These are phyloP conservation scores for Dromaius novaehollandiae DNA, from an alignment of 2,113 vertebrate genomes.

Conservation along the genomic window DNA sequence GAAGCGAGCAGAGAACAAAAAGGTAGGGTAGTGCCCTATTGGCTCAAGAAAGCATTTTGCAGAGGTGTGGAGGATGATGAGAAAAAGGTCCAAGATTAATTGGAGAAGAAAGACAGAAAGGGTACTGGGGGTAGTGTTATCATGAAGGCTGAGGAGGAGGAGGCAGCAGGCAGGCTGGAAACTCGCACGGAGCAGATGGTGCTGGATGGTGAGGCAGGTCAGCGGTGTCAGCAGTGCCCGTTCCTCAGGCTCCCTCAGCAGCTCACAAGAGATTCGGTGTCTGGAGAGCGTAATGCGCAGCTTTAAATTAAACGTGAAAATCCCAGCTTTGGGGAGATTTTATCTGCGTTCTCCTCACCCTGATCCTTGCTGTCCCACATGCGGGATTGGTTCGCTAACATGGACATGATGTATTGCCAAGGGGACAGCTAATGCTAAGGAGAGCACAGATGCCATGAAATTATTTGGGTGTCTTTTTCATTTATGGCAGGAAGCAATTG, in stretches of 20 bases:
- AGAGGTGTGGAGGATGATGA: not conserved
- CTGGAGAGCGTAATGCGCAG: accelerated
- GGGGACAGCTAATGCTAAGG: not conserved
- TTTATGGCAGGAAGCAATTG: not conserved
- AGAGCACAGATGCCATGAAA: not conserved
- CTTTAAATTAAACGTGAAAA: not conserved
- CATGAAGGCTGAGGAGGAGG: not conserved
- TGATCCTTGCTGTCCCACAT: not conserved
- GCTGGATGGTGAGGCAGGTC: not conserved
- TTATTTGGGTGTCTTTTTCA: not conserved
- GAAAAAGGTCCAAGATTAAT: not conserved
- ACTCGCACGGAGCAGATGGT: not conserved
- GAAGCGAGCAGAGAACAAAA: not conserved
- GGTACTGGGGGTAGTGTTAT: not conserved
- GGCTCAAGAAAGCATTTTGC: not conserved
- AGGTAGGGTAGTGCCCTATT: not conserved
- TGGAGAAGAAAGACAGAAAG: not conserved
- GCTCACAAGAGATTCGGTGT: not conserved
- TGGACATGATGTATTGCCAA: not conserved
- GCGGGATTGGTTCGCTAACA: not conserved
- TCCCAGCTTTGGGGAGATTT: not conserved
- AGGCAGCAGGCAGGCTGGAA: constrained; percentile 5
- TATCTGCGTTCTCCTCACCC: not conserved
- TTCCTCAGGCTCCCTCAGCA: not conserved
- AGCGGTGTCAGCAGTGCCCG: not conserved